Evolutionary conservation across 2,888 invertebrate species (phyloP).

Genomic region (Epiblema foenella): DNA sequence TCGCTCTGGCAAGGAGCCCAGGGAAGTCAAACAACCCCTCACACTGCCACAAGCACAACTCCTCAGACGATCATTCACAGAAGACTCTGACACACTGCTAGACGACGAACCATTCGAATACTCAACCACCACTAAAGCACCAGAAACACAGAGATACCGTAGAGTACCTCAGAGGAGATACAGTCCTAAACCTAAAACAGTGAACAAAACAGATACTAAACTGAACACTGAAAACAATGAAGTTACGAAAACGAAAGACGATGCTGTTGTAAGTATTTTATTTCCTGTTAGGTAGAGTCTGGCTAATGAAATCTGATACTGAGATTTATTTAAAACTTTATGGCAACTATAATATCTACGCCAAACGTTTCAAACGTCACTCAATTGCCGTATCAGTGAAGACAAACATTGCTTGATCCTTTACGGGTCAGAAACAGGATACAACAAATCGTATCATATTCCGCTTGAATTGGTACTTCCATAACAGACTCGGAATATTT

Average conservation of each 20-base stretch:
- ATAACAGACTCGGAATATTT: too few relatives aligned
- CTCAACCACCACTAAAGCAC: conserved; percentile 51
- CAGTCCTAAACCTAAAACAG: conserved; percentile 49
- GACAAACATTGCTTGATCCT: too few relatives aligned
- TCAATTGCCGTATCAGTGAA: too few relatives aligned
- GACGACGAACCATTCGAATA: conserved; percentile 66
- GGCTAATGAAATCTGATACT: too few relatives aligned
- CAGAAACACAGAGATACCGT: conserved; percentile 53
- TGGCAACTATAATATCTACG: too few relatives aligned
- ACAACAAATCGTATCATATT: too few relatives aligned
- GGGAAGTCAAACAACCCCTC: conserved; percentile 62
- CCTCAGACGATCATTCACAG: conserved; percentile 71
- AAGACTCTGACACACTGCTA: conserved; percentile 59
- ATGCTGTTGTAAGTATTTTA: conserved; percentile 56
- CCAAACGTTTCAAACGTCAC: too few relatives aligned
- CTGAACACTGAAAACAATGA: conserved; percentile 50
- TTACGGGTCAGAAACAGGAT: too few relatives aligned
- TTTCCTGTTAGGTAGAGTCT: neutral
- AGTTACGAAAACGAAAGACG: conserved; percentile 39
- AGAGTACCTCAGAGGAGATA: conserved; percentile 59
- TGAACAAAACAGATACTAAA: conserved; percentile 52
- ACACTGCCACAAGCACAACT: conserved; percentile 64
- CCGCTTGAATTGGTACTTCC: too few relatives aligned
- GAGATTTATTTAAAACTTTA: too few relatives aligned
- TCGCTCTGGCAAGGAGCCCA: conserved; percentile 67